Conservation (phyloP, 2,113 vertebrate genomes). For the Oenanthe melanoleuca region DNA sequence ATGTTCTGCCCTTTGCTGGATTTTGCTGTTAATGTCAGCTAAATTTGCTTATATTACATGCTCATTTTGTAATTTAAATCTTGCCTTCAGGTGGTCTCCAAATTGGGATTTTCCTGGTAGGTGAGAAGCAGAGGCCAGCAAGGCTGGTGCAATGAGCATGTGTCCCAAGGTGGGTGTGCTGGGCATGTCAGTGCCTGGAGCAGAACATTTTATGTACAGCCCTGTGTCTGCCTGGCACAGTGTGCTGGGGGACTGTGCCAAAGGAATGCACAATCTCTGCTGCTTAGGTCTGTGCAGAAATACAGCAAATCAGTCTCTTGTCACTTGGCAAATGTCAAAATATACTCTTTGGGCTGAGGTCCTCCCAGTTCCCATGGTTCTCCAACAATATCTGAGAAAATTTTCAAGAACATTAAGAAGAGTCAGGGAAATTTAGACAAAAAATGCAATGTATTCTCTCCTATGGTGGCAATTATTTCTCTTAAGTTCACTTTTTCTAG, state of each 20-base stretch:
- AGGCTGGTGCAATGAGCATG: accelerated
- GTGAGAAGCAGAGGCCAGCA: not conserved
- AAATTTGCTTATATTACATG: too few species aligned
- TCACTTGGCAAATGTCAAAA: not conserved
- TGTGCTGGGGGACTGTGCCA: not conserved
- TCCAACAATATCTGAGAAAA: not conserved
- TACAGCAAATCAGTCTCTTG: not conserved
- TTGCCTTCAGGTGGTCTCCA: too few species aligned
- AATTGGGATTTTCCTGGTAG: not conserved
- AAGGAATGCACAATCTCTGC: not conserved
- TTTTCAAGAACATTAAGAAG: not conserved
- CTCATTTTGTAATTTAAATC: too few species aligned
- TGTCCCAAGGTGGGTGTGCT: not conserved
- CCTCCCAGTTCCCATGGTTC: not conserved
- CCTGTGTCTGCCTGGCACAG: not conserved
- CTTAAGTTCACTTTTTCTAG: not conserved
- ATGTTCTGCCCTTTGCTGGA: too few species aligned
- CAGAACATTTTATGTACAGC: not conserved
- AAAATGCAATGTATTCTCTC: not conserved
- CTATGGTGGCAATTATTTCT: not conserved
- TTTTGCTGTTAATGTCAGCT: too few species aligned
- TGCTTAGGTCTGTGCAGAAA: not conserved
- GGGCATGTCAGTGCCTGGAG: not conserved
- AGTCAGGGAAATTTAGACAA: not conserved
- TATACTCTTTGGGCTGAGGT: not conserved